Evolutionary conservation across 2,888 invertebrate genomes (phyloP).

Genomic region (Mylabris sibirica): DNA sequence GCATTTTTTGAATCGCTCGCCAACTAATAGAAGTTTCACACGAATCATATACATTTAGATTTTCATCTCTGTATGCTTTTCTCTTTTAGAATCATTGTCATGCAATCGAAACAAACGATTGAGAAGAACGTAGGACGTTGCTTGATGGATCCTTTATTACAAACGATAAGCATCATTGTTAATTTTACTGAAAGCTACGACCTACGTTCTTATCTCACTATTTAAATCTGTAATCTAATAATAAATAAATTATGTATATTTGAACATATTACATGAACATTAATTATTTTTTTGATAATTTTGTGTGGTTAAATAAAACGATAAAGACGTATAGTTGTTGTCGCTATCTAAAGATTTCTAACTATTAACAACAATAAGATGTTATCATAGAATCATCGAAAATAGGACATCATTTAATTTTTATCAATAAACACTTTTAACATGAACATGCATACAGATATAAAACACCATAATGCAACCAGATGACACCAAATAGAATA

Average conservation of each 20-base stretch:
- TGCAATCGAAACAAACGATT: too few relatives aligned
- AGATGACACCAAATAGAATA: conserved; percentile 11
- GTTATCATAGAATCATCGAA: background rate
- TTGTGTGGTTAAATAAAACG: background rate
- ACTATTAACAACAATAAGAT: background rate
- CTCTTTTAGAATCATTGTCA: too few relatives aligned
- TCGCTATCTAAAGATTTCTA: background rate
- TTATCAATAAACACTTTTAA: background rate
- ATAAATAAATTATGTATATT: background rate
- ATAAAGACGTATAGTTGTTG: background rate
- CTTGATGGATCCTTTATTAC: too few relatives aligned
- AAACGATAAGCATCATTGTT: too few relatives aligned
- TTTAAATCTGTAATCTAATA: background rate
- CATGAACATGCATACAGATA: background rate
- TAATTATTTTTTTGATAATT: background rate
- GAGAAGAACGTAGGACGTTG: too few relatives aligned
- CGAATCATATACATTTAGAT: too few relatives aligned
- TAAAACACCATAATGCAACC: conserved; percentile 11
- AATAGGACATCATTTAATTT: conserved; percentile 4
- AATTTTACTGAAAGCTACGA: too few relatives aligned
- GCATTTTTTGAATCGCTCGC: too few relatives aligned
- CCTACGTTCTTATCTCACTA: too few relatives aligned
- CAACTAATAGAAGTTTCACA: too few relatives aligned
- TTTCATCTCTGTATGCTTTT: too few relatives aligned
- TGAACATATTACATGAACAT: background rate